Evolutionary conservation across 2,113 vertebrate species (phyloP).

Genomic region (Equus quagga): DNA sequence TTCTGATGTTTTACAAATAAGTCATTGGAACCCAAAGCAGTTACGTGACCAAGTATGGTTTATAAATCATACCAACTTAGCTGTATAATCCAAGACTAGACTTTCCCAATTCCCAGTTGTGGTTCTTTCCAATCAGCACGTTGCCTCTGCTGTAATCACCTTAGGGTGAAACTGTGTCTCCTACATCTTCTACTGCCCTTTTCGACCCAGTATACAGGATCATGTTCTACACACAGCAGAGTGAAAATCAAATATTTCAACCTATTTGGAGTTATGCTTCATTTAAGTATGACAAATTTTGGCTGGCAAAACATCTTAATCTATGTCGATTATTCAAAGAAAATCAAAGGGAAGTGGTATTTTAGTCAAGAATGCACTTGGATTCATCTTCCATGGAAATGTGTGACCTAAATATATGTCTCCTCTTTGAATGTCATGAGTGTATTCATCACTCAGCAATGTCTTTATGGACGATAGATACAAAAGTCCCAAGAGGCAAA

Average conservation of each 20-base stretch:
- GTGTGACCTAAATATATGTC: not conserved
- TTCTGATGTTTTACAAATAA: slow-evolving; percentile 38
- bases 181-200: not conserved
- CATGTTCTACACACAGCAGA: not conserved
- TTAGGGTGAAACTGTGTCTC: not conserved
- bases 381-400: not conserved
- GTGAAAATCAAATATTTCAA: slow-evolving; percentile 38
- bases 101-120: not conserved
- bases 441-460: slow-evolving; percentile 33
- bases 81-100: not conserved
- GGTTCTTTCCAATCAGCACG: not conserved
- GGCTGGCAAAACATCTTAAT: slow-evolving; percentile 39
- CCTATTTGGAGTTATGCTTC: not conserved
- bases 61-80: not conserved
- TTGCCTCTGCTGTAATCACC: not conserved
- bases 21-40: not conserved
- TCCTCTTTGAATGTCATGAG: slow-evolving; percentile 36
- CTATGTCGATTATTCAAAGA: slow-evolving; percentile 16
- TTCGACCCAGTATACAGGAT: not conserved
- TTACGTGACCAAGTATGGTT: not conserved
- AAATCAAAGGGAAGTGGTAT: slow-evolving; percentile 50
- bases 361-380: slow-evolving; percentile 31
- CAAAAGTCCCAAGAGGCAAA: slow-evolving; percentile 54
- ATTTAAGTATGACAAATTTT: slow-evolving; percentile 53
- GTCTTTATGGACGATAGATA: not conserved